Evolutionary conservation across 2,888 invertebrate species (phyloP), one percentile per base, ranked within the genome.

Genomic region (Chymomyza fuscimana): DNA sequence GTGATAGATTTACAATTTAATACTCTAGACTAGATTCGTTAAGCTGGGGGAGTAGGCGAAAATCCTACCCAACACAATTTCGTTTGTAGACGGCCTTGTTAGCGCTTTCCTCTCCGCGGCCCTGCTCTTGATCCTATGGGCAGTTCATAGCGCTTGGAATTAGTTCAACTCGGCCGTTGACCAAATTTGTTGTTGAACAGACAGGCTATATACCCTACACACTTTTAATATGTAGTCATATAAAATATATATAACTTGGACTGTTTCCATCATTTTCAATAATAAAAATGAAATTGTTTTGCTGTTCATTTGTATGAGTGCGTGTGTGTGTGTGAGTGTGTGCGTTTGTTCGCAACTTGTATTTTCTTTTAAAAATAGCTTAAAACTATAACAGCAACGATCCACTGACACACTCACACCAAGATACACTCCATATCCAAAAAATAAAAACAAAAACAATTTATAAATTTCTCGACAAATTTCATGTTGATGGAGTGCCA

Each of bases 321-420:
- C 7, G 32, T 4, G 65, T 73, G 60, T 63, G 15, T 51, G 58
- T 70, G 56, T 60, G 65, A 72, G 60, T 63, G 15, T 51, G 58
- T 70, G 56, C 51, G 25, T 63, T 60, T 62, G 72, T 74, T 65
- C 4, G 10, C 5, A 16, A 19, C 54, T 15, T n/a, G 22, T 54
- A 25, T 73, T 83, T 77, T 54, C 73, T 74, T 73, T 54, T 80
- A 85, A 85, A 83, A 83, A 83, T 83, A 83, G 85, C 66, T 73
- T 65, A 59, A 70, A 70, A 63, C 74, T 58, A 58, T 15, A 58
- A 19, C 3, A 58, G 63, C 54, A 19, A 65, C 64, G 56, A 58
- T 64, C 22, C 58, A 50, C 67, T 72, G 67, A 69, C 60, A 60
- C 63, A 51, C 67, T 15, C 32, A 62, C 15, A 58, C 12, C 64